phyloP scores from a whole-genome alignment of 2,888 invertebrate species.

The Drosophila austrosaltans region DNA sequence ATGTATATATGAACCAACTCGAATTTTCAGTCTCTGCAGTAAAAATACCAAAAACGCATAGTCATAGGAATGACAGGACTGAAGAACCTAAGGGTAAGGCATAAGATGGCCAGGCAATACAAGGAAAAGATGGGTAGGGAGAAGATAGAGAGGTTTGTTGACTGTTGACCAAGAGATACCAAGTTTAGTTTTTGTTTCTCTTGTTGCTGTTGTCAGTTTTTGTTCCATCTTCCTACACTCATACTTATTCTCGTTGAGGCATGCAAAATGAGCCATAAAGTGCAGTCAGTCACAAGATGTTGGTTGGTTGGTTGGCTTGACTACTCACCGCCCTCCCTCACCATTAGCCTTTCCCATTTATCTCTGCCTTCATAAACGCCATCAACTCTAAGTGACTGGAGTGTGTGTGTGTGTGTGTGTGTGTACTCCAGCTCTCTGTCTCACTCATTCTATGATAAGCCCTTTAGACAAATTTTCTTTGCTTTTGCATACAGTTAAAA shows the following conservation, averaged over 20 bases:
- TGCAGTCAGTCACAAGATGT: slow-evolving; percentile 45
- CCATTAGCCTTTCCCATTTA: background rate
- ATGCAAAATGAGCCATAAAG: slow-evolving; percentile 48
- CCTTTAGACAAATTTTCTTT: background rate
- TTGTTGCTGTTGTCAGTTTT: background rate
- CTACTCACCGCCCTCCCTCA: too few species aligned
- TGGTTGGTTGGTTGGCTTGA: background rate
- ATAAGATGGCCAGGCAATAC: background rate
- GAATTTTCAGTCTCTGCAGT: slow-evolving; percentile 38
- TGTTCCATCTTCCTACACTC: slow-evolving; percentile 10
- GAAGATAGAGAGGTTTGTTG: background rate
- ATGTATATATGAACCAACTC: slow-evolving; percentile 25
- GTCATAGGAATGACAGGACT: slow-evolving; percentile 26
- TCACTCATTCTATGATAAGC: slow-evolving; percentile 1
- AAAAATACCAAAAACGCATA: slow-evolving; percentile 43
- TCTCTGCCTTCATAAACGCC: background rate
- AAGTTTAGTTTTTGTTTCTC: slow-evolving; percentile 9
- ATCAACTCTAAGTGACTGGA: slow-evolving; percentile 8
- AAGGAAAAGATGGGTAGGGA: background rate
- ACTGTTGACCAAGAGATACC: slow-evolving; percentile 34
- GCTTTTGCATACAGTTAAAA: slow-evolving; percentile 2
- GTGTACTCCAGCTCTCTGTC: background rate
- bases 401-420: background rate
- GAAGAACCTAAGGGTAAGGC: slow-evolving; percentile 13
- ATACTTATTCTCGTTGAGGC: slow-evolving; percentile 33